Percentiles rank a stretch among this genome's conserved stretches.
These are phyloP conservation scores for Herpetotheres cachinnans DNA, from an alignment of 2,113 vertebrate species.

Conservation along the genomic window DNA sequence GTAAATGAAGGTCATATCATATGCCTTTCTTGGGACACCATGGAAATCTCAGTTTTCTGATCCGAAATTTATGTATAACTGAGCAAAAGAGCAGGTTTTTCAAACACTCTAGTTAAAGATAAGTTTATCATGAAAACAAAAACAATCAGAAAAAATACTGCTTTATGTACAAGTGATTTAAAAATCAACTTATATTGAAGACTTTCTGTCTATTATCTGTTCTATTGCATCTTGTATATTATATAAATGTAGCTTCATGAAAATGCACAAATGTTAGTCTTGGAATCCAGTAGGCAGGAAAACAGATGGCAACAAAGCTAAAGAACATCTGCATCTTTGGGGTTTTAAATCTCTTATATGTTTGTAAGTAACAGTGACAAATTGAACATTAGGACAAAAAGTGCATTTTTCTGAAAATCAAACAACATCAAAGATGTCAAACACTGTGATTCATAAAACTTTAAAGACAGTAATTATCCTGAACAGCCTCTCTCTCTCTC, in stretches of 20 bases:
- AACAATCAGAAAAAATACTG: neutral
- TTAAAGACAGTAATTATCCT: conserved; percentile 69
- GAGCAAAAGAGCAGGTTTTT: neutral
- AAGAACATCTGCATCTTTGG: conserved; percentile 62
- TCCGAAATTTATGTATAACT: neutral
- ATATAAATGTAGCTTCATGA: neutral
- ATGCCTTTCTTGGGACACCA: neutral
- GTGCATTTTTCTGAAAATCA: conserved; percentile 36
- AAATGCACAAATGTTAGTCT: conserved; percentile 2
- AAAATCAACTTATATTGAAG: neutral
- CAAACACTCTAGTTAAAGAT: neutral
- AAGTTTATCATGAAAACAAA: neutral
- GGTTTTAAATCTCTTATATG: conserved; percentile 67
- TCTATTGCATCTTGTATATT: neutral
- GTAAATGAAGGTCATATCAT: neutral
- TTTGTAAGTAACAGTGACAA: conserved; percentile 58
- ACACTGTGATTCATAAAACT: conserved; percentile 64
- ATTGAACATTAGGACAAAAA: conserved; percentile 59
- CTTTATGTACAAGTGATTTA: neutral
- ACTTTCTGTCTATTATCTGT: neutral
- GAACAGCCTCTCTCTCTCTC: too few relatives aligned
- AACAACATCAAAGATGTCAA: conserved; percentile 44
- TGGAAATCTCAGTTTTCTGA: neutral
- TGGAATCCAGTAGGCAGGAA: conserved; percentile 44
- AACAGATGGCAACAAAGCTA: conserved; percentile 63